Evolutionary conservation across 2,113 vertebrate genomes (phyloP).

Genomic region (Sus scrofa): T2T-Sscrofa CM000814.6:94012001-94012500

Average conservation of each 20-base stretch:
- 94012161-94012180: not conserved
- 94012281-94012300: slow-evolving; percentile 22
- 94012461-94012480: not conserved
- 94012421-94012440: not conserved
- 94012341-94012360: slow-evolving; percentile 2
- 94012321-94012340: slow-evolving; percentile 8
- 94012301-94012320: slow-evolving; percentile 6
- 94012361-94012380: not conserved
- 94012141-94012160: slow-evolving; percentile 50
- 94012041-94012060: not conserved
- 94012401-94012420: not conserved
- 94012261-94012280: slow-evolving; percentile 16
- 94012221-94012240: slow-evolving; percentile 5
- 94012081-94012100: not conserved
- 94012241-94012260: not conserved
- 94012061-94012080: not conserved
- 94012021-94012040: slow-evolving; percentile 2
- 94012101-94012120: slow-evolving; percentile 31
- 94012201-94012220: not conserved
- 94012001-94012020: not conserved
- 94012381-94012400: not conserved
- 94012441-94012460: not conserved
- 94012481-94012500: not conserved
- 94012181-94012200: not conserved
- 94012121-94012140: not conserved